Evolutionary conservation across 2,888 invertebrate genomes (phyloP), one percentile per base, ranked within the genome.

Genomic region (Lycia hirtaria): DNA sequence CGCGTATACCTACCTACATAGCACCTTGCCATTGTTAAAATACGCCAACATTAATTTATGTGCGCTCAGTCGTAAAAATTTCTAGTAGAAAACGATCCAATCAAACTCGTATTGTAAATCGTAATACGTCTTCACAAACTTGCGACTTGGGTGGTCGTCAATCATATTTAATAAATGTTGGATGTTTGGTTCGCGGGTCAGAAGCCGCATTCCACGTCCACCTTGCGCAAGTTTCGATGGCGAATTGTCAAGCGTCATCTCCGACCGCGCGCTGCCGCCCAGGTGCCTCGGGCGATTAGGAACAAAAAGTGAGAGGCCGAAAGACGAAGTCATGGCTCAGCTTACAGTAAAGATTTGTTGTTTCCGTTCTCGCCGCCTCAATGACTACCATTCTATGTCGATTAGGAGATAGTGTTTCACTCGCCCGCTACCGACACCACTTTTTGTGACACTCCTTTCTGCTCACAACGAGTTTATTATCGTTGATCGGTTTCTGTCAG

Each of bases 351-450:
- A 87, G 89, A 90, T 88, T 89, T 87, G 86, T 88, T 87, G 86
- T 89, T 89, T 90, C 91, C 91, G 89, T 78, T 90, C 85, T 83
- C 82, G 85, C 81, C 85, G 87, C 85, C 81, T 88, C 87, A 90
- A 89, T 90, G 89, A 83, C 88, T 89, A 88, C 90, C 88, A 90
- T 88, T 91, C 89, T 90, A 81, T 89, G 86, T 88, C 88, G 90
- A 91, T 90, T 86, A 83, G 81, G 72, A 90, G 89, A 91, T 92
- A 89, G 87, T 88, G 87, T 92, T 92, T 87, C 91, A 89, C 83
- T 84, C 85, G 86, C 82, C 73, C 81, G 90, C 91, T 90, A 90
- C 91, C 81, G 88, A 88, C 81, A 81, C 87, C 81, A 85, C 75
- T 90, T 92, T 91, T 91, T 91, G 83, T 89, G 85, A 86, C 87